phyloP scores from a whole-genome alignment of 2,113 vertebrate genomes.

The Pristiophorus japonicus region DNA sequence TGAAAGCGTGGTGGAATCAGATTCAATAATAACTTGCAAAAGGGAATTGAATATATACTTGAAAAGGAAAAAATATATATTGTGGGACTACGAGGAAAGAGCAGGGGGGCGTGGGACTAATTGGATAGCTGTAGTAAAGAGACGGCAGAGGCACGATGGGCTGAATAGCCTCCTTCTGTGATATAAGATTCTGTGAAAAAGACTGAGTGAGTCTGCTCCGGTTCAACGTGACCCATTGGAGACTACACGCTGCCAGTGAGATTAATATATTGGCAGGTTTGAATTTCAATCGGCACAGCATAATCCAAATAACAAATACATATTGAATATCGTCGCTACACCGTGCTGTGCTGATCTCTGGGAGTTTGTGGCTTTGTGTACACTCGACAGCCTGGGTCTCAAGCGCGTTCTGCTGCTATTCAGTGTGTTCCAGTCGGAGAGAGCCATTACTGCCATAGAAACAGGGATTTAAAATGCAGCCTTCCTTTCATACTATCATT shows the following conservation, averaged over 20 bases:
- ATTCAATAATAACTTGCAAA: neutral
- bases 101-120: neutral
- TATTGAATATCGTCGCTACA: too few species aligned
- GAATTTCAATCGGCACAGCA: neutral
- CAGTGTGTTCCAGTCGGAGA: too few species aligned
- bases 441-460: conserved; percentile 27
- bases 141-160: neutral
- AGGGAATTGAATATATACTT: neutral
- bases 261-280: neutral
- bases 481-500: conserved; percentile 1
- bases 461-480: conserved; percentile 18
- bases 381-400: neutral
- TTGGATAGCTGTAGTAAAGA: neutral
- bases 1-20: neutral
- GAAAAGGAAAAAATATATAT: neutral
- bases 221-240: neutral
- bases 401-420: neutral
- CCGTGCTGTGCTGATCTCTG: too few species aligned
- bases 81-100: neutral
- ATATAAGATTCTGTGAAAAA: neutral
- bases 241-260: neutral
- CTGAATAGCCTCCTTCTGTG: neutral
- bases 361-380: neutral
- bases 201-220: neutral
- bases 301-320: conserved; percentile 2